Base-by-base conservation (phyloP, 2,797 vertebrate species). In the Margarornis squamiger region DNA sequence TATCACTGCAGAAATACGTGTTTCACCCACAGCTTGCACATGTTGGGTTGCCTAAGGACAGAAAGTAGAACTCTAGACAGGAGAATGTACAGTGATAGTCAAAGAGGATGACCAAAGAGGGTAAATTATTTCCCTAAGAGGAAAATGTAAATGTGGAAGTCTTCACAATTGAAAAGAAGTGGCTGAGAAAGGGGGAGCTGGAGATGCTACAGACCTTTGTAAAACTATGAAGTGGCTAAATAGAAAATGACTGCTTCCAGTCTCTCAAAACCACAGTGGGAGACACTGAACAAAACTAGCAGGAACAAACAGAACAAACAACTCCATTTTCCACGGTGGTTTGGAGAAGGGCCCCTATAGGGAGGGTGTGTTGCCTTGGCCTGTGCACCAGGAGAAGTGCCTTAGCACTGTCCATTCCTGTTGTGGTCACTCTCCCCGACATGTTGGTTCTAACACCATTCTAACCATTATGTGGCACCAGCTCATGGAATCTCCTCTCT, bases 351-450 rank as follows among this genome's bases (percentile, higher is more conserved):
- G 41, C 9, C 9, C 12, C 66, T 26, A 15, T 24, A 39, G 39
- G 71, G 12, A 51, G 27, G 29, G 14, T 18, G 26, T 45, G 24
- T 38, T 85, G 29, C 21, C 58, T 17, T 62, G 41, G 49, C 34
- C 36, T 22, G 5, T 68, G 34, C 9, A 15, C 16, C 21, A 26
- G 48, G 45, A 59, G 54, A 73, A 67, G 70, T 11, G 30, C 30
- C 32, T 73, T 75, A 6, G 32, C 32, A 46, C 10, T 15, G 2
- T 66, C 43, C 16, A 4, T 61, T 46, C 41, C 46, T 13, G 19
- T 26, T 46, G 27, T 5, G 13, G 18, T 36, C 62, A 26, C 66
- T 61, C 29, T 70, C 11, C 43, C 34, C 0, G 0, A 0, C 4
- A 0, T 17, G 14, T 29, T 90, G 20, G 9, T 89, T 73, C 32